These are phyloP conservation scores for Barbus barbus DNA, from an alignment of 2,113 vertebrate genomes.

Conservation along the genomic window DNA sequence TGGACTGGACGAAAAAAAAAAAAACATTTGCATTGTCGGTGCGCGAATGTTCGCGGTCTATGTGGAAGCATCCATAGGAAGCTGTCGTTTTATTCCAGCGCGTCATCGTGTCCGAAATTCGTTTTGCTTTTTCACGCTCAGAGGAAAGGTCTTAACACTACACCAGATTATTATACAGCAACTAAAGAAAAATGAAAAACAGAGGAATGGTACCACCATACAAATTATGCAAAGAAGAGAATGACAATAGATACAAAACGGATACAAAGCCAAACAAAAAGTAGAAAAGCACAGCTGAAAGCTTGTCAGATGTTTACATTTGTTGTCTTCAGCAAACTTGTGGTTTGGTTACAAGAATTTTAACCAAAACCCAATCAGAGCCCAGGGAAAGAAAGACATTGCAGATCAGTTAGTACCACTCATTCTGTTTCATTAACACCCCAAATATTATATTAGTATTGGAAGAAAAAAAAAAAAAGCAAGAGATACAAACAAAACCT, in stretches of 20 bases:
- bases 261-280: background rate
- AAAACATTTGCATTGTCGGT: too few relatives aligned
- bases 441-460: conserved; percentile 55
- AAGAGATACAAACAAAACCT: conserved; percentile 19
- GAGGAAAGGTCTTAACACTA: too few relatives aligned
- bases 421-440: conserved; percentile 78
- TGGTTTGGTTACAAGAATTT: conserved; percentile 46
- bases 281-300: conserved; percentile 77
- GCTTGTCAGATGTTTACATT: conserved; percentile 50
- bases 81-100: too few relatives aligned
- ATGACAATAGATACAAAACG: conserved; percentile 44
- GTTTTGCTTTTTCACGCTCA: too few relatives aligned
- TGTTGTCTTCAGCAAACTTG: conserved; percentile 59
- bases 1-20: too few relatives aligned
- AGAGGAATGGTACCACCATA: background rate
- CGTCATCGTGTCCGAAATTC: too few relatives aligned
- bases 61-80: too few relatives aligned
- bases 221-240: conserved; percentile 62
- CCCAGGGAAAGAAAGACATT: conserved; percentile 96
- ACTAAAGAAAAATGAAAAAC: background rate
- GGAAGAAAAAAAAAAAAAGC: conserved; percentile 29
- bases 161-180: background rate
- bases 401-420: conserved; percentile 79
- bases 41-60: too few relatives aligned
- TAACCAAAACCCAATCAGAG: conserved; percentile 64